Conservation (phyloP, 2,797 vertebrate genomes). For the Melanogrammus aeglefinus region DNA sequence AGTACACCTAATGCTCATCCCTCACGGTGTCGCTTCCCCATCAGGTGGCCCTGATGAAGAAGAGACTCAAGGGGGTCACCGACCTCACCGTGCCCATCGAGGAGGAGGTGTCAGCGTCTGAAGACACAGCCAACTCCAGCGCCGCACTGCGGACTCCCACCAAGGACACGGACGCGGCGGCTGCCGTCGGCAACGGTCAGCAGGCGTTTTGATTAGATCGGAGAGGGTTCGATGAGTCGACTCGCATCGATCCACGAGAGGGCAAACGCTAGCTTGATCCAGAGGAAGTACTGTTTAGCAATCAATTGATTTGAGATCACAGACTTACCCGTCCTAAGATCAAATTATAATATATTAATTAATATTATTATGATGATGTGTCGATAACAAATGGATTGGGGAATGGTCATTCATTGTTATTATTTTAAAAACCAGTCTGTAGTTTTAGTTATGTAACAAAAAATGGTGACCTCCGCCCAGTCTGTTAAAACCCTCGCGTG, state of each 20-base stretch:
- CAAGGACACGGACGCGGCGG: conserved; percentile 66
- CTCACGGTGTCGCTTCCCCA: background rate
- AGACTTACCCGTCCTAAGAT: background rate
- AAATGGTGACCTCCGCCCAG: background rate
- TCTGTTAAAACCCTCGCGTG: background rate
- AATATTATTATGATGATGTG: background rate
- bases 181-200: conserved; percentile 58
- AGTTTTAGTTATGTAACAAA: background rate
- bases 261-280: background rate
- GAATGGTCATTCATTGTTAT: background rate
- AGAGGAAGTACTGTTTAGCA: background rate
- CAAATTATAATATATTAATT: background rate
- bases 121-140: conserved; percentile 40
- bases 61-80: conserved; percentile 73
- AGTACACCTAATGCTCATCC: conserved; percentile 60
- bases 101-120: conserved; percentile 37
- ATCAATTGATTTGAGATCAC: background rate
- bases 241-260: background rate
- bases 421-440: background rate
- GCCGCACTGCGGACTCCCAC: conserved; percentile 59
- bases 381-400: background rate
- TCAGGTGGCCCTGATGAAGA: conserved; percentile 90
- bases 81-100: conserved; percentile 54
- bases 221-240: background rate
- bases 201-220: background rate